Evolutionary conservation across 1,140 invertebrate genomes (phyloP).

Genomic region (Orchestia grillus): DNA sequence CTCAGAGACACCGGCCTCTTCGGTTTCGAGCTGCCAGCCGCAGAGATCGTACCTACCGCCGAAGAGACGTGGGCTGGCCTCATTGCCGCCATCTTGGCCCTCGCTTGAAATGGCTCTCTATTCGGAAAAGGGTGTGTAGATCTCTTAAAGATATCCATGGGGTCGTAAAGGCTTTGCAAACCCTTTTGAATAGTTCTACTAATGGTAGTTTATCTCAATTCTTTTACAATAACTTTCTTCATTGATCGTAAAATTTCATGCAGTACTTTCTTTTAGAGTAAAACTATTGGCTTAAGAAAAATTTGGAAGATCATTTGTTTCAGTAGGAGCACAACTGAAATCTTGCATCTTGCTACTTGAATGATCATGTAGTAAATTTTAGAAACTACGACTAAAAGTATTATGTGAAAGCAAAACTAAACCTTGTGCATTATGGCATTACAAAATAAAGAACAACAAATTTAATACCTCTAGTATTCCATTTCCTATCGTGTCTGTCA

Average conservation of each 20-base stretch:
- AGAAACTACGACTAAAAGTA: too few relatives aligned
- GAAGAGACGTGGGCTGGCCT: slow-evolving; percentile 62
- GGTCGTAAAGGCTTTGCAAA: neutral
- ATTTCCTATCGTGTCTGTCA: too few relatives aligned
- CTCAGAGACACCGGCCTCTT: slow-evolving; percentile 85
- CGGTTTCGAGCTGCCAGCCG: slow-evolving; percentile 82
- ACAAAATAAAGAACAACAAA: too few relatives aligned
- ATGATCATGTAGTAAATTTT: too few relatives aligned
- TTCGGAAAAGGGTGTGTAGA: neutral
- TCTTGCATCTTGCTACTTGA: too few relatives aligned
- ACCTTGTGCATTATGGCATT: too few relatives aligned
- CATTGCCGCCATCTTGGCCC: slow-evolving; percentile 37
- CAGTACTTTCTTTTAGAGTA: too few relatives aligned
- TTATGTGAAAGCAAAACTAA: too few relatives aligned
- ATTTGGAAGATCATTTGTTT: too few relatives aligned
- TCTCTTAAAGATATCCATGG: neutral
- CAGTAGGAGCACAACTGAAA: too few relatives aligned
- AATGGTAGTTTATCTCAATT: neutral
- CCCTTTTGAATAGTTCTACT: neutral
- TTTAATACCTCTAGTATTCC: too few relatives aligned
- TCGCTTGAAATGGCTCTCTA: neutral
- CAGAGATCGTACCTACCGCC: slow-evolving; percentile 56
- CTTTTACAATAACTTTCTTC: neutral
- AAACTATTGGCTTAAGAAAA: too few relatives aligned
- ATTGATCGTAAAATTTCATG: neutral